Evolutionary conservation across 2,113 vertebrate genomes (phyloP).

Genomic region (Centropus unirufus): DNA sequence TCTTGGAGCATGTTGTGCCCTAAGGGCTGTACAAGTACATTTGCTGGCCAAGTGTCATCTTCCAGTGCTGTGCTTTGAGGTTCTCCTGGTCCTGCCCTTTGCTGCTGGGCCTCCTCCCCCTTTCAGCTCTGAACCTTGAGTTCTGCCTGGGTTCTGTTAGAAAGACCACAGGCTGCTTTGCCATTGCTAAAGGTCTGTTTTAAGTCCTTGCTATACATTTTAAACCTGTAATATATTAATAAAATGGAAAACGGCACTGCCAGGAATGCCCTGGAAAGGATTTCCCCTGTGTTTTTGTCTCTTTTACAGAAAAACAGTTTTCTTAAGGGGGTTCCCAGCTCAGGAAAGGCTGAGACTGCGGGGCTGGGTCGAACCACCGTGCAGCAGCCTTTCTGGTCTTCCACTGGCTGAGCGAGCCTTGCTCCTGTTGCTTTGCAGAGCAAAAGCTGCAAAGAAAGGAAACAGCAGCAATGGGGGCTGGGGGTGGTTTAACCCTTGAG

Average conservation of each 20-base stretch:
- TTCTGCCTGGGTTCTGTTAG: background rate
- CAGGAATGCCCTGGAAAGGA: background rate
- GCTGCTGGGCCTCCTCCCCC: background rate
- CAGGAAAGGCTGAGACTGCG: background rate
- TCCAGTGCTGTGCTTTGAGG: background rate
- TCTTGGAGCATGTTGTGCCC: background rate
- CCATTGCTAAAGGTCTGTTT: background rate
- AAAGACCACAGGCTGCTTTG: background rate
- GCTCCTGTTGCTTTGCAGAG: background rate
- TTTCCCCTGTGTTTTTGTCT: background rate
- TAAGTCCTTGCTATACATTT: background rate
- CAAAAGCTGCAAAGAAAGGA: background rate
- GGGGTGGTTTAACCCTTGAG: background rate
- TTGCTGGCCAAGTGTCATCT: background rate
- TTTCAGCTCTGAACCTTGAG: background rate
- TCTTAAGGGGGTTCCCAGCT: background rate
- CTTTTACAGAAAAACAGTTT: background rate
- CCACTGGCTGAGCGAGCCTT: background rate
- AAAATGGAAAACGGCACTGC: background rate
- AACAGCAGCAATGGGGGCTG: background rate
- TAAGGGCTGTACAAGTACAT: background rate
- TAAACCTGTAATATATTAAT: background rate
- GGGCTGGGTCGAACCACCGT: background rate
- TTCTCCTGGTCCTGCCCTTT: background rate
- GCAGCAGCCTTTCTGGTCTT: background rate